These are phyloP conservation scores for Seira musarum DNA, from an alignment of 2,888 invertebrate genomes.

Conservation along the genomic window DNA sequence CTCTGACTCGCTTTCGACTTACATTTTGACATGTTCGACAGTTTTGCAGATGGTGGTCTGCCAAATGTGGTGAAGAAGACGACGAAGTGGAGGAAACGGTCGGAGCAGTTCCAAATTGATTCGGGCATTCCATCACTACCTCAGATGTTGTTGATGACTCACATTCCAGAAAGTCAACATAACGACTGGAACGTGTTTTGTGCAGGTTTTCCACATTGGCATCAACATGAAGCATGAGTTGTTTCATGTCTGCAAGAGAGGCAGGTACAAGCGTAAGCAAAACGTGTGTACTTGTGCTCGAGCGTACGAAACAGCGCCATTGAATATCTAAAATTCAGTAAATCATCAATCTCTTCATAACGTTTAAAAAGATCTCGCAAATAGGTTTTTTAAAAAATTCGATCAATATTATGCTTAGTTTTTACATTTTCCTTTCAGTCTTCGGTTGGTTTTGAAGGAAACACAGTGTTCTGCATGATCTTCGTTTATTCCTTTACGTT, in stretches of 20 bases:
- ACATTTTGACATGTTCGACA: constrained; percentile 21
- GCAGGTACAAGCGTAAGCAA: constrained; percentile 80
- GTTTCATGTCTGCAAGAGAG: constrained; percentile 74
- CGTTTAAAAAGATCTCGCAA: too few relatives aligned
- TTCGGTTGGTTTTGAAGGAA: neutral
- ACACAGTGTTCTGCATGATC: neutral
- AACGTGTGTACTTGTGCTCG: constrained; percentile 77
- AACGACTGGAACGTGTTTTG: constrained; percentile 34
- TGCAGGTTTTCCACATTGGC: constrained; percentile 35
- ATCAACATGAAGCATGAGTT: constrained; percentile 69
- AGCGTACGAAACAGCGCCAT: constrained; percentile 81
- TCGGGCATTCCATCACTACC: constrained; percentile 26
- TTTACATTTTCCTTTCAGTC: neutral
- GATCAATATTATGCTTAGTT: too few relatives aligned
- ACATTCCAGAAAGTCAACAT: constrained; percentile 35
- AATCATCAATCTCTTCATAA: neutral
- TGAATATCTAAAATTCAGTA: constrained; percentile 62
- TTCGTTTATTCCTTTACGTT: constrained; percentile 20
- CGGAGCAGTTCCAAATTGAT: constrained; percentile 4
- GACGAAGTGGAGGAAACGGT: constrained; percentile 3
- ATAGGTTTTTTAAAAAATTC: too few relatives aligned
- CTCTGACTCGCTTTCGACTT: constrained; percentile 63
- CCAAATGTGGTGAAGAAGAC: constrained; percentile 20
- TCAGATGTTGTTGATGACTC: neutral
- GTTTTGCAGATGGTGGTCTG: constrained; percentile 29